These are phyloP conservation scores for Phymatocera aterrima DNA, from an alignment of 2,888 invertebrate genomes.

Conservation along the genomic window DNA sequence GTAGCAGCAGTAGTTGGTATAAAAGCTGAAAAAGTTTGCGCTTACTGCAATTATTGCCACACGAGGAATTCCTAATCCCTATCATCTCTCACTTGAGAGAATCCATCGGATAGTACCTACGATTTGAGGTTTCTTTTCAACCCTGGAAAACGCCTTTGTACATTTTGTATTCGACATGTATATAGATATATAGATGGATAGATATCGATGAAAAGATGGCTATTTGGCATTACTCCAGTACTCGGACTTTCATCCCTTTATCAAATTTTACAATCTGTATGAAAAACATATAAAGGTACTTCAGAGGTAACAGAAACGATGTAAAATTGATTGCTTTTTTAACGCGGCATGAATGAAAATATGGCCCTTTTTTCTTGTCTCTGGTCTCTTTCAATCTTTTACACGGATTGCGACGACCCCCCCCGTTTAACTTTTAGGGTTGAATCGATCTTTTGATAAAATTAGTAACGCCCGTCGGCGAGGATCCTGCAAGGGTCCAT, in stretches of 20 bases:
- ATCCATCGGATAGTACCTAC: too few species aligned
- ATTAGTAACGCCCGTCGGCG: constrained; percentile 4
- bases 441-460: neutral
- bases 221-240: neutral
- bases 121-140: neutral
- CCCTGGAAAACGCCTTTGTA: constrained; percentile 6
- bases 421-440: neutral
- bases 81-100: too few species aligned
- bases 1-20: too few species aligned
- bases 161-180: neutral
- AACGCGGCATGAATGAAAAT: neutral
- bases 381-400: neutral
- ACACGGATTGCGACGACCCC: neutral
- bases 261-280: too few species aligned
- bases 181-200: neutral
- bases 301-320: too few species aligned
- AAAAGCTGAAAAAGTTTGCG: too few species aligned
- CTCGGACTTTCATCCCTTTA: neutral
- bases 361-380: neutral
- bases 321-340: too few species aligned
- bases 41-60: too few species aligned
- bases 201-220: constrained; percentile 4
- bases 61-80: too few species aligned
- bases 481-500: neutral
- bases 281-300: neutral